These are phyloP conservation scores for Euglossa dilemma DNA, from an alignment of 1,140 invertebrate genomes.

Conservation along the genomic window DNA sequence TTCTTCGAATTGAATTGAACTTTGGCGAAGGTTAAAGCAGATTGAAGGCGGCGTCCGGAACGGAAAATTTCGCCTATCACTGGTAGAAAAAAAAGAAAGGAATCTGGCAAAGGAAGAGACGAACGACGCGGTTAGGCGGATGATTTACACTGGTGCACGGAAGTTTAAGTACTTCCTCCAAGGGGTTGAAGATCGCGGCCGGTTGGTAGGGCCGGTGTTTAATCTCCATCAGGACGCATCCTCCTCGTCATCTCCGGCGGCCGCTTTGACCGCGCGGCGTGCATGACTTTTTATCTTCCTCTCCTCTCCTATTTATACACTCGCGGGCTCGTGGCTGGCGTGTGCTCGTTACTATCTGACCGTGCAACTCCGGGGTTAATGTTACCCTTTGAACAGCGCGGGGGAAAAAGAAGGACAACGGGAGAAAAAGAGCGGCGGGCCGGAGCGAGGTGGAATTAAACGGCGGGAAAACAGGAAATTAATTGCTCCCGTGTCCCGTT, in stretches of 20 bases:
- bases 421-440: background rate
- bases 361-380: constrained; percentile 33
- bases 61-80: too few species aligned
- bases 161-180: constrained; percentile 35
- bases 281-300: constrained; percentile 57
- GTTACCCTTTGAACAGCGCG: constrained; percentile 33
- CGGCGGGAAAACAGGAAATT: constrained; percentile 48
- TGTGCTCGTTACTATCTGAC: constrained; percentile 42
- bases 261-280: constrained; percentile 26
- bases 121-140: constrained; percentile 3
- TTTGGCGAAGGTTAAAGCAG: background rate
- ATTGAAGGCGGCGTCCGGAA: too few species aligned
- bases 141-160: constrained; percentile 26
- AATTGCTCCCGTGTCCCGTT: constrained; percentile 37
- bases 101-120: background rate
- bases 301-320: constrained; percentile 55
- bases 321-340: background rate
- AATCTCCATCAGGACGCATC: constrained; percentile 22
- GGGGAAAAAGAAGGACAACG: background rate
- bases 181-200: background rate
- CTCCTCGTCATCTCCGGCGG: constrained; percentile 8
- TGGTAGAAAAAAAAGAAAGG: too few species aligned
- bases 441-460: background rate
- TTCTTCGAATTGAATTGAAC: too few species aligned
- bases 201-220: background rate